Evolutionary conservation across 2,113 vertebrate genomes (phyloP), one percentile per base, ranked within the genome.

Genomic region (Syngnathus typhle): DNA sequence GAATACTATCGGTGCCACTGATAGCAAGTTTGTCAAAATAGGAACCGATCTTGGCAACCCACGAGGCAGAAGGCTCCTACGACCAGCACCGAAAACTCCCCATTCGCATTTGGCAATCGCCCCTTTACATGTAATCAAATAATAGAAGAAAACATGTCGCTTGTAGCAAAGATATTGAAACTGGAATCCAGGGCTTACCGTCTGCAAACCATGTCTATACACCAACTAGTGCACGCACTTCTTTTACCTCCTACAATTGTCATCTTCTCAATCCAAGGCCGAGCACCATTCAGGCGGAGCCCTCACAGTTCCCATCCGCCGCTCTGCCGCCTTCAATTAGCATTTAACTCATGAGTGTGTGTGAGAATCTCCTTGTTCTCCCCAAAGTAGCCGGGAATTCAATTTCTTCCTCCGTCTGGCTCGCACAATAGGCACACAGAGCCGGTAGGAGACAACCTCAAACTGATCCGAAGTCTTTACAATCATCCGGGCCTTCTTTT

Each of bases 341-440:
- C 84, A 79, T 90, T 90, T 90, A 87, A 88, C 87, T 90, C 85
- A 88, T 85, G 83, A 88, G 85, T 85, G 84, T 82, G 83, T 85
- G 82, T 83, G 85, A 77, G 78, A 70, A 72, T 77, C 79, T 79
- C 76, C 69, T 64, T 63, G 49, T 78, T 74, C 74, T 70, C 64
- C 54, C 39, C 78, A 71, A 63, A 71, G 74, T 77, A 80, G 73
- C 67, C 15, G 47, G 60, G 69, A 78, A 82, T 85, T 78, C 58
- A 78, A 75, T 81, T 80, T 71, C 65, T 72, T 32, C 64, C 59
- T 60, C 38, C 49, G 52, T 59, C 63, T 71, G 23, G 7, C 27
- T 21, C 49, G 51, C 51, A 79, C 77, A 79, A 75, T 72, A 39
- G 66, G 32, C 58, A 13, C 43, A 27, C 65, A 60, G 39, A 39